Evolutionary conservation across 2,113 vertebrate species (phyloP), one percentile per base, ranked within the genome.

Genomic region (Dipodomys ordii): DNA sequence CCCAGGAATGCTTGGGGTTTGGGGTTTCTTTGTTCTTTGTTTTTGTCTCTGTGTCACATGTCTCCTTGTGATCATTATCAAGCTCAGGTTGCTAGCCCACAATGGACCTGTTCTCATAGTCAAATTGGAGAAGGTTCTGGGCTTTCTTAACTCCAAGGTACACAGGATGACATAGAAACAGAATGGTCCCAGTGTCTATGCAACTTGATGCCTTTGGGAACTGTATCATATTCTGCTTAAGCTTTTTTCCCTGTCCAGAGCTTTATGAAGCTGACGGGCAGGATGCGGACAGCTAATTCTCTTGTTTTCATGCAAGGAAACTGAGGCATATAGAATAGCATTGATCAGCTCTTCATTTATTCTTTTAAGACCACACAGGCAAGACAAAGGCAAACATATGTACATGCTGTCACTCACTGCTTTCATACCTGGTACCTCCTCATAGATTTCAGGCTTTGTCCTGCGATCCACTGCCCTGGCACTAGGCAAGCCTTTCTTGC

Each of bases 11-110:
- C 30, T 64, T 71, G 12, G 53, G 53, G 16, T 57, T 57, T 57
- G 53, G 53, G 53, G 12, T 57, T 57, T 80, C 22, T 15, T 30
- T 39, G 62, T 72, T 67, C 6, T 23, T 4, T 25, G 6, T 86
- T 62, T 90, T 78, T 92, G 23, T 25, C 44, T 90, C 86, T 83
- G 69, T 87, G 69, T 87, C 68, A 23, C 35, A 53, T 20, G 32
- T 83, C 39, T 81, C 65, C 81, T 49, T 49, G 49, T 49, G 49
- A 11, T 49, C 49, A 49, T 49, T 49, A 49, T 12, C 12, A 49
- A 49, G 49, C 49, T 49, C 13, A 30, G 68, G 39, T 35, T 16
- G 9, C 67, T 39, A 6, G 27, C 88, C 71, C 30, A 0, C 16
- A 35, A 11, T 53, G 68, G 81, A 80, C 32, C 76, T 80, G 19